Conservation (phyloP, 2,797 vertebrate species). For the Myotis myotis region DNA sequence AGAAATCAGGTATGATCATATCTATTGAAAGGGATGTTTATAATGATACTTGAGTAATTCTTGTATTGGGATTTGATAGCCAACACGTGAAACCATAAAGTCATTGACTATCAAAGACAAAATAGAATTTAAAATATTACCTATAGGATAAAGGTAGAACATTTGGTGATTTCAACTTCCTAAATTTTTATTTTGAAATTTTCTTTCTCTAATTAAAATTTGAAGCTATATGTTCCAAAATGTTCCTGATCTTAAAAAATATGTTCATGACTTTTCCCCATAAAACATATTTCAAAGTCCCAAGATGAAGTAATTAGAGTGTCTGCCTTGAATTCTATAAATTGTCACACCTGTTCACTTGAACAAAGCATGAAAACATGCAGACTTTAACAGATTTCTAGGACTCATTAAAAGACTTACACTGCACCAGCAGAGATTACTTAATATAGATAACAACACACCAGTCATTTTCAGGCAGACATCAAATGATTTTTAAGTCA, state of each 20-base stretch:
- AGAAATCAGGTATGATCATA: background rate
- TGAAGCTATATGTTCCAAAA: conserved; percentile 56
- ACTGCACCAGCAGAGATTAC: conserved; percentile 51
- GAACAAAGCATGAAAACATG: conserved; percentile 50
- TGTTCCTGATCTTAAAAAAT: conserved; percentile 1
- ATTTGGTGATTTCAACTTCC: background rate
- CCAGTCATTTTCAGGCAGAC: conserved; percentile 56
- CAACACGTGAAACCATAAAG: background rate
- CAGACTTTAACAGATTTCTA: conserved; percentile 64
- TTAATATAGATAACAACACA: conserved; percentile 45
- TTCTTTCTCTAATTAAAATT: conserved; percentile 34
- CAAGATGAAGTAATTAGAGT: conserved; percentile 62
- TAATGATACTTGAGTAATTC: background rate
- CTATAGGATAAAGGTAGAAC: background rate
- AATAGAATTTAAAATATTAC: background rate
- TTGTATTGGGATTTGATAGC: background rate
- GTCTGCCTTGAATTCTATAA: conserved; percentile 6
- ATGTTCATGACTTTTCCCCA: conserved; percentile 34
- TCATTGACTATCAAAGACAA: background rate
- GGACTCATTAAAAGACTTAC: conserved; percentile 41
- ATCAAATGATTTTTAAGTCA: conserved; percentile 57
- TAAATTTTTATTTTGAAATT: conserved; percentile 40
- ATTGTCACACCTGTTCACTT: conserved; percentile 68
- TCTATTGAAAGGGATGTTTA: background rate
- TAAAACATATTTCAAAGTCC: conserved; percentile 55